These are phyloP conservation scores for Tenthredo mesomela DNA, from an alignment of 2,888 invertebrate species.

Conservation along the genomic window DNA sequence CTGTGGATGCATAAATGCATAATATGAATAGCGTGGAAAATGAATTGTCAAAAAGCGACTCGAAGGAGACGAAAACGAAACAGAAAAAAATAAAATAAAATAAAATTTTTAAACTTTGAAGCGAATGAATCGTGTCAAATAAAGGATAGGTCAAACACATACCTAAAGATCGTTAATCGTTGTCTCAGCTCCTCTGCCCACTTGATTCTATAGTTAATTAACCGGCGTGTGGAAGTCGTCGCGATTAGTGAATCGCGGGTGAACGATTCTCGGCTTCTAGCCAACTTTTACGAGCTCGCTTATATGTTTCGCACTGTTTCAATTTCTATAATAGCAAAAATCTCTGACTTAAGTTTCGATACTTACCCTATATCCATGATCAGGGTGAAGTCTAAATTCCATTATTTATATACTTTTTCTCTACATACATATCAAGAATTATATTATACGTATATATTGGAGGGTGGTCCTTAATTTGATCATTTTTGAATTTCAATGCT, in stretches of 20 bases:
- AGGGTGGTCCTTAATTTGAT: no score
- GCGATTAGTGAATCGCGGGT: slow-evolving; percentile 46
- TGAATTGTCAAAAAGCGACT: neutral
- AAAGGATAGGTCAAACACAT: neutral
- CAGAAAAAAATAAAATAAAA: no score
- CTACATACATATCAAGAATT: no score
- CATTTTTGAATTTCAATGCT: no score
- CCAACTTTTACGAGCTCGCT: neutral
- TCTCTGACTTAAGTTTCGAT: neutral
- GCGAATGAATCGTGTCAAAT: neutral
- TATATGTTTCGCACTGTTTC: neutral
- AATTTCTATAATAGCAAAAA: neutral
- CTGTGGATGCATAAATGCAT: slow-evolving; percentile 13
- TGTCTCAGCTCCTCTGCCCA: slow-evolving; percentile 37
- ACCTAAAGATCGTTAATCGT: slow-evolving; percentile 37
- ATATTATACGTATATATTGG: no score
- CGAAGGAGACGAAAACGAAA: neutral
- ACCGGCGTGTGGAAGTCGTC: slow-evolving; percentile 34
- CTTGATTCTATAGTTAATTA: slow-evolving; percentile 43
- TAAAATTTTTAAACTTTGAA: no score
- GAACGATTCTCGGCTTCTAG: slow-evolving; percentile 47
- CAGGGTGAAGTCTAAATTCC: no score
- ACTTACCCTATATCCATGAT: no score
- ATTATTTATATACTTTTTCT: no score
- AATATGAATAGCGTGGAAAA: neutral